Base-by-base conservation (phyloP, 2,797 vertebrate genomes). In the Rhyacichthys aspro region DNA sequence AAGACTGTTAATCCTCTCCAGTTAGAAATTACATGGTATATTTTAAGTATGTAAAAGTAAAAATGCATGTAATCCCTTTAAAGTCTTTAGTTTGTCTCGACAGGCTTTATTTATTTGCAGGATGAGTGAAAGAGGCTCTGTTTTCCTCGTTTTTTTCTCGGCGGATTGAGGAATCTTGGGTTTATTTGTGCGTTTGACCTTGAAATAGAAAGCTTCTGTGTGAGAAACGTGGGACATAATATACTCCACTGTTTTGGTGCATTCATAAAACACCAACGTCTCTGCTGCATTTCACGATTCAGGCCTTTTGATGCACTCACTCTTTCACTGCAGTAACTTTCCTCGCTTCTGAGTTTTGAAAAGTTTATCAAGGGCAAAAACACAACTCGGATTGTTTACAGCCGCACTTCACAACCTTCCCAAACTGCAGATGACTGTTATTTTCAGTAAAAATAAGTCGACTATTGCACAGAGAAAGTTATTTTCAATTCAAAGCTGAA, bases 391-490 rank as follows among this genome's bases (percentile, higher is more conserved):
- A 49, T 32, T 62, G 61, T 72, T 68, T 46, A 45, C 53, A 17
- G 43, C 43, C 28, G 0, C 32, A 28, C 32, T 43, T 23, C 17
- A 34, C 32, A 16, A n/a, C n/a, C n/a, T n/a, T n/a, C 32, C 7
- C 9, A 15, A 17, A n/a, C n/a, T n/a, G n/a, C 32, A 55, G 3
- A 28, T 42, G 52, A 33, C 43, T 64, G 36, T 19, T 19, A 72
- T 41, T 48, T 60, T 56, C 54, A 74, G 43, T 57, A 19, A 44
- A 33, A 33, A 23, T 43, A 17, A 28, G 1, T 18, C 36, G 52
- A 28, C 18, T 15, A 8, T 18, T 67, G 41, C 32, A 43, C n/a
- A 39, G 19, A n/a, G 53, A 41, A 12, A 39, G 2, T 23, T 23
- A 23, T 23, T 23, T 23, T 5, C 2, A 23, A 23, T 23, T 23